A percentile compares a stretch with the other conserved stretches of the same genome.
These are phyloP conservation scores for Scaptomyza pallida DNA, from an alignment of 1,140 invertebrate species.

Conservation along the genomic window DNA sequence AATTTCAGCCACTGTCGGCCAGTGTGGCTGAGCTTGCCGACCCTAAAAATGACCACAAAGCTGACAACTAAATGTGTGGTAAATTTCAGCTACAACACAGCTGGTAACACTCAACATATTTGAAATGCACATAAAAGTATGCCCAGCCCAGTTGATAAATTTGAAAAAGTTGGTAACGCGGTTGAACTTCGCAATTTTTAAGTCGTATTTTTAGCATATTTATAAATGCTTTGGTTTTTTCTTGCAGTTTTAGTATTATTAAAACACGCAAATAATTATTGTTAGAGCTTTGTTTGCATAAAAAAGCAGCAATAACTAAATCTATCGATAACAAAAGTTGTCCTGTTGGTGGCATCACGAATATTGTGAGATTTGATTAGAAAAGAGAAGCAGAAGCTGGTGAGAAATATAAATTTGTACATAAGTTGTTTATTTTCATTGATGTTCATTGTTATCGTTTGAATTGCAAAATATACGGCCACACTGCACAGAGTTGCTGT, in stretches of 20 bases:
- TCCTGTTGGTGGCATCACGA: neutral
- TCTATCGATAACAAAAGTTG: neutral
- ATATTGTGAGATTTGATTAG: neutral
- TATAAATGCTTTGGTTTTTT: neutral
- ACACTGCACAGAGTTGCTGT: conserved; percentile 5
- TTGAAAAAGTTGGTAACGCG: conserved; percentile 13
- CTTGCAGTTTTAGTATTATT: neutral
- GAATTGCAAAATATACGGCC: conserved; percentile 9
- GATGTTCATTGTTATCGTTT: neutral
- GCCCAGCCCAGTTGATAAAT: neutral
- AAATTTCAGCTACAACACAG: neutral
- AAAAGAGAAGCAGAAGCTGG: neutral
- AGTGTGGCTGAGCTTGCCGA: conserved; percentile 26
- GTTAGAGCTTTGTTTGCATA: too few species aligned
- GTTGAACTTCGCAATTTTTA: neutral
- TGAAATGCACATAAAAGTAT: neutral
- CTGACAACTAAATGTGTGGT: neutral
- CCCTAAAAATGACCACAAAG: conserved; percentile 2
- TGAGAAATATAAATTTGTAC: too few species aligned
- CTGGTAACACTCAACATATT: conserved; percentile 17
- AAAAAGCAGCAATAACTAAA: too few species aligned
- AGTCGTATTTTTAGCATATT: neutral
- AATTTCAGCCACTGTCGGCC: conserved; percentile 52
- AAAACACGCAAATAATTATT: too few species aligned
- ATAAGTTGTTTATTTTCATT: neutral